phyloP scores from a whole-genome alignment of 2,888 invertebrate genomes.

The Caenorhabditis sinica region DNA sequence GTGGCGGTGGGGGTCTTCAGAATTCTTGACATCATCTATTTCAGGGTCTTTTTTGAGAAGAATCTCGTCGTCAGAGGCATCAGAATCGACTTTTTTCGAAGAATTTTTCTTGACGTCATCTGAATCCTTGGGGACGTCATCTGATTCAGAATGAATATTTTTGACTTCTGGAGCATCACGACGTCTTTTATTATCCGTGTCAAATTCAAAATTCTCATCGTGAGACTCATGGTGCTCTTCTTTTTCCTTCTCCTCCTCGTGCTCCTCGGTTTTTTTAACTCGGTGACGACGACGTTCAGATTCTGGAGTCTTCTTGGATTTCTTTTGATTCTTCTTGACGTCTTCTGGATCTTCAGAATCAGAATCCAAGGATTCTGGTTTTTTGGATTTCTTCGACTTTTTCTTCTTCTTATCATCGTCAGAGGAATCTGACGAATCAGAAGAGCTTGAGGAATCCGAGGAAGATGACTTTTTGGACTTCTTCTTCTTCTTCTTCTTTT shows the following conservation, averaged over 20 bases:
- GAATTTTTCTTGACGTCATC: no score
- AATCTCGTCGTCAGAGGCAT: neutral
- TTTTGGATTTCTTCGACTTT: constrained; percentile 6
- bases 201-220: constrained; percentile 25
- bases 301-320: constrained; percentile 1
- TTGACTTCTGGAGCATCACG: neutral
- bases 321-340: constrained; percentile 13
- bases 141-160: no score
- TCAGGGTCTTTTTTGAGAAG: constrained; percentile 10
- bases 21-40: neutral
- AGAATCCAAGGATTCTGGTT: neutral
- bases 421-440: constrained; percentile 5
- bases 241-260: constrained; percentile 37
- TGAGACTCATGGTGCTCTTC: constrained; percentile 31
- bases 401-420: constrained; percentile 21
- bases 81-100: no score
- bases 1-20: neutral
- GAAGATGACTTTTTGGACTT: constrained; percentile 20
- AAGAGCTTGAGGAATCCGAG: neutral
- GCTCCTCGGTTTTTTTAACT: constrained; percentile 41
- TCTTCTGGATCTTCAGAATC: neutral
- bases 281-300: constrained; percentile 12
- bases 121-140: constrained; percentile 4
- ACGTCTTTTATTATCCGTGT: neutral
- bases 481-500: constrained; percentile 28